Evolutionary conservation across 2,113 vertebrate genomes (phyloP).

Genomic region (Argyrosomus japonicus): DNA sequence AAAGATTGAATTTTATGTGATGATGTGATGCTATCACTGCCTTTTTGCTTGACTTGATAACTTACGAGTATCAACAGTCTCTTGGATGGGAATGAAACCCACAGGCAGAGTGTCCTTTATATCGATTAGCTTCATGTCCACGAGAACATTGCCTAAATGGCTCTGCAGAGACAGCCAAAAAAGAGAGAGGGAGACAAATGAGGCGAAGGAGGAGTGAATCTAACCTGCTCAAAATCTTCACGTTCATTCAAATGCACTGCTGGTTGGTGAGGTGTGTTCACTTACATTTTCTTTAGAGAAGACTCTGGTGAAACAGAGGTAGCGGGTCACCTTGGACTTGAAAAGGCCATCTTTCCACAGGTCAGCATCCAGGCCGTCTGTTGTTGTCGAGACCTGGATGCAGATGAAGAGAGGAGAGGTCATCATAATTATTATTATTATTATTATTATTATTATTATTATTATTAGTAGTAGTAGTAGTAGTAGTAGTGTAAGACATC

Average conservation of each 20-base stretch:
- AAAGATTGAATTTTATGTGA: neutral
- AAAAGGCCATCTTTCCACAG: conserved; percentile 99
- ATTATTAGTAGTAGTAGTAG: no score
- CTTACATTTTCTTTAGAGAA: conserved; percentile 99
- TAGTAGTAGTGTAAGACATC: no score
- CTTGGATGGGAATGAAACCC: conserved; percentile 98
- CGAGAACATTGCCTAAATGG: conserved; percentile 96
- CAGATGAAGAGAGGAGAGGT: neutral
- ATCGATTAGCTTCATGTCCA: conserved; percentile 99
- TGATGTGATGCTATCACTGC: neutral
- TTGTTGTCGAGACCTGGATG: conserved; percentile 92
- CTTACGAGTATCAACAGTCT: conserved; percentile 98
- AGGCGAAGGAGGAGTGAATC: neutral
- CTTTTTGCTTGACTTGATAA: conserved; percentile 20
- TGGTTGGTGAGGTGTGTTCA: conserved; percentile 24
- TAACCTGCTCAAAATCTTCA: neutral
- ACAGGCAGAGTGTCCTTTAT: conserved; percentile 98
- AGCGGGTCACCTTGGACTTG: conserved; percentile 98
- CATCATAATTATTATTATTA: neutral
- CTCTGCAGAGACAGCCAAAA: conserved; percentile 83
- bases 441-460: no score
- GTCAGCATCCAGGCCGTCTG: conserved; percentile 97
- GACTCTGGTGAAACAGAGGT: conserved; percentile 97
- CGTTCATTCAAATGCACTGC: neutral
- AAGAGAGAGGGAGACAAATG: neutral